A percentile compares a stretch with the other conserved stretches of the same genome.
Conservation (phyloP, 2,888 invertebrate genomes). For the Caprella mutica region DNA sequence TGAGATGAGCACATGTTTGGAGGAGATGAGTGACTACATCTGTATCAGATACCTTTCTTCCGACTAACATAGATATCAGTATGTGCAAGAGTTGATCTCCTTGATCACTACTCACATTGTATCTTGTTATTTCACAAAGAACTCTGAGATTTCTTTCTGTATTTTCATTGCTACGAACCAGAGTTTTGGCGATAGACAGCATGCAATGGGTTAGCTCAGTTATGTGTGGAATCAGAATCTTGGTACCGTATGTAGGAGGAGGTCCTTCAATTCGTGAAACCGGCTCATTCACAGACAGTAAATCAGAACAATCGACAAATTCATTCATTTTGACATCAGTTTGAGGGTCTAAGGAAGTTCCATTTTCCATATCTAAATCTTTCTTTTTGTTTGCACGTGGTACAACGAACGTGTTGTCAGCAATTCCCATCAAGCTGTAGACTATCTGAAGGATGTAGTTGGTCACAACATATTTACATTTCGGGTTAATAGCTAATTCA, state of each 20-base stretch:
- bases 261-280: neutral
- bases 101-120: slow-evolving; percentile 55
- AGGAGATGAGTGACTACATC: slow-evolving; percentile 24
- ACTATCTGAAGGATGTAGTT: slow-evolving; percentile 60
- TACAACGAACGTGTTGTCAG: neutral
- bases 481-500: slow-evolving; percentile 56
- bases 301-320: neutral
- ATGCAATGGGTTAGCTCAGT: slow-evolving; percentile 17
- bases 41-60: slow-evolving; percentile 45
- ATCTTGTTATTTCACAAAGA: slow-evolving; percentile 61
- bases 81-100: slow-evolving; percentile 59
- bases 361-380: neutral
- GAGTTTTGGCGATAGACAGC: slow-evolving; percentile 33
- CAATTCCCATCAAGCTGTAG: slow-evolving; percentile 48
- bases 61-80: slow-evolving; percentile 58
- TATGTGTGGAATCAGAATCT: slow-evolving; percentile 22
- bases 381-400: neutral
- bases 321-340: no score
- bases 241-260: slow-evolving; percentile 4
- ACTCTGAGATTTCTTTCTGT: slow-evolving; percentile 60
- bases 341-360: neutral
- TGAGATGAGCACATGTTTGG: slow-evolving; percentile 56
- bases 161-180: slow-evolving; percentile 45
- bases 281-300: neutral
- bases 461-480: slow-evolving; percentile 54